A percentile compares a stretch with the other conserved stretches of the same genome.
phyloP scores from a whole-genome alignment of 2,888 invertebrate species.

The Drosophila mayaguana region DNA sequence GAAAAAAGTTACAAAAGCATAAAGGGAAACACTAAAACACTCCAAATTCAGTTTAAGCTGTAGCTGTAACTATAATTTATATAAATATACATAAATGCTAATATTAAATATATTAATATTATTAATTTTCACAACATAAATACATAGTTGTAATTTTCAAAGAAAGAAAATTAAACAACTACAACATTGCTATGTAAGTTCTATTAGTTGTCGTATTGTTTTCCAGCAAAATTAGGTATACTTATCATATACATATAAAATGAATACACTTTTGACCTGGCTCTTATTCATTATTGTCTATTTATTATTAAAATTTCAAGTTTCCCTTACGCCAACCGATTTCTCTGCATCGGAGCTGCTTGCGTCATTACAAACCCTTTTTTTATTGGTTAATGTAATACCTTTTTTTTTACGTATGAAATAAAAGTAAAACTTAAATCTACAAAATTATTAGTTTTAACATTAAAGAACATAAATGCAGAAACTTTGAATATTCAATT shows the following conservation, averaged over 20 bases:
- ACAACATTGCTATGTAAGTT: constrained; percentile 47
- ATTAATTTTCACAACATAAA: constrained; percentile 78
- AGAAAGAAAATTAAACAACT: constrained; percentile 37
- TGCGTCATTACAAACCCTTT: constrained; percentile 40
- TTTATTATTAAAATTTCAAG: constrained; percentile 30
- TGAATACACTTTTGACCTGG: constrained; percentile 20
- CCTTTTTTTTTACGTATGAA: constrained; percentile 48
- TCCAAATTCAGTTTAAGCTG: constrained; percentile 80
- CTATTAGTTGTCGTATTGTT: constrained; percentile 48
- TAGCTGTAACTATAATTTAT: constrained; percentile 79
- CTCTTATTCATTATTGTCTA: constrained; percentile 31
- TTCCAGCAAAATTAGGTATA: constrained; percentile 40
- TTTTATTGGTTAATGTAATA: constrained; percentile 39
- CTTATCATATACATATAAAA: constrained; percentile 10
- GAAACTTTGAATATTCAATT: constrained; percentile 4
- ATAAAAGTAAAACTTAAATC: constrained; percentile 38
- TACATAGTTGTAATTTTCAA: constrained; percentile 75
- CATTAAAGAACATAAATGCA: constrained; percentile 20
- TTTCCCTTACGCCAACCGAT: constrained; percentile 15
- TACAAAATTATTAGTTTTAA: constrained; percentile 38
- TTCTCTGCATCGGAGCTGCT: constrained; percentile 27
- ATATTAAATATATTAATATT: constrained; percentile 80
- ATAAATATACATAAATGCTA: constrained; percentile 80
- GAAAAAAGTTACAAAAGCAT: constrained; percentile 26
- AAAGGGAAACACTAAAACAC: constrained; percentile 67